Percentiles rank a stretch among this genome's conserved stretches.
Evolutionary conservation across 2,113 vertebrate species (phyloP).

Genomic region (pig (Sus scrofa)): DNA sequence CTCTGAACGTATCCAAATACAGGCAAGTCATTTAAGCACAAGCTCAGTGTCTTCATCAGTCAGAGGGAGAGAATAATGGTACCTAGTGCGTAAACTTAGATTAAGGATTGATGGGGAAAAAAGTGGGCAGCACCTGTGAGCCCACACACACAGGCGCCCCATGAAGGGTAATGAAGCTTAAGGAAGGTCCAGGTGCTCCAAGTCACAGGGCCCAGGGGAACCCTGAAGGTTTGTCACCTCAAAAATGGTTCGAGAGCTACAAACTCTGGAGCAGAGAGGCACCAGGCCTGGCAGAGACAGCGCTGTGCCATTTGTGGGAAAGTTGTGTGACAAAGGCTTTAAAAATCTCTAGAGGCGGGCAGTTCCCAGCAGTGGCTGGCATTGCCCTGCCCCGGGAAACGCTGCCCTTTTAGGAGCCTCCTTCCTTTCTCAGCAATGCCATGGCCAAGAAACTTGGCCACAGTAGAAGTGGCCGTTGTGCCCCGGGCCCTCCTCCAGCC

Average conservation of each 20-base stretch:
- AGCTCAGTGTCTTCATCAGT: not conserved
- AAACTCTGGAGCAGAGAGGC: not conserved
- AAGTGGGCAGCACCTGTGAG: not conserved
- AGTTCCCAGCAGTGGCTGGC: slow-evolving; percentile 24
- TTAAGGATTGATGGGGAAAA: not conserved
- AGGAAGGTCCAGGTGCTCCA: not conserved
- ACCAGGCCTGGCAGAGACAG: not conserved
- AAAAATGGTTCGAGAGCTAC: not conserved
- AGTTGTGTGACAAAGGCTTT: not conserved
- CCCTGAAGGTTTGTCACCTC: not conserved
- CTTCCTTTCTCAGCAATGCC: slow-evolving; percentile 37
- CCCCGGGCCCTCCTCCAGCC: not conserved
- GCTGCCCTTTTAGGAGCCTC: not conserved
- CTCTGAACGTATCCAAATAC: not conserved
- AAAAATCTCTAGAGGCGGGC: not conserved
- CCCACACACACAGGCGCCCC: fast-evolving
- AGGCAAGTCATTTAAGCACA: not conserved
- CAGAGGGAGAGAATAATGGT: not conserved
- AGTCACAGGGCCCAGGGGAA: not conserved
- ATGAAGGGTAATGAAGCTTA: not conserved
- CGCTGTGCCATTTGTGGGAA: not conserved
- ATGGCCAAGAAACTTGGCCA: slow-evolving; percentile 21
- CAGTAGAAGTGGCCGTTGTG: not conserved
- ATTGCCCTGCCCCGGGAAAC: not conserved
- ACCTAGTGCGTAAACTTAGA: fast-evolving